Base-by-base conservation (phyloP, 1,140 invertebrate genomes). In the Trichoplusia ni region DNA sequence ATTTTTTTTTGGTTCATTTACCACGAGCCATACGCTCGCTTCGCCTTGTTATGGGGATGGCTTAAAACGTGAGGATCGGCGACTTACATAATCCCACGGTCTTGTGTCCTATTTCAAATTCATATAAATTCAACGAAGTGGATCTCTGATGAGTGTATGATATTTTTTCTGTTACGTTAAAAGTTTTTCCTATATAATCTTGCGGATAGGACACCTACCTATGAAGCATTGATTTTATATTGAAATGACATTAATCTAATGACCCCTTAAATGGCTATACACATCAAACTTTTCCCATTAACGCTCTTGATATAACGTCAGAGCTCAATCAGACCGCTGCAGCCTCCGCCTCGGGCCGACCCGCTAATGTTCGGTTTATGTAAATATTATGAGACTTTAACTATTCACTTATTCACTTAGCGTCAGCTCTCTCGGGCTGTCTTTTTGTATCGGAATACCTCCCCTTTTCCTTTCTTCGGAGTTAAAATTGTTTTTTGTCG, bases 351-450 rank as follows among this genome's bases (percentile, higher is more conserved):
- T 79, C 78, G 40, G 4, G 40, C 73, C 82, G 71, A 18, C 23
- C 54, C 66, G 67, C 77, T 86, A 87, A 89, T 87, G 84, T 83
- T 80, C 82, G 75, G 78, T 87, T 87, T 87, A 89, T 87, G 86
- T 85, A 80, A 89, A 89, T 87, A 85, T 85, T 83, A 87, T 78
- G 86, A 89, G 84, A 85, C 81, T 87, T 89, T 89, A 89, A 89
- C 84, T 87, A 89, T 89, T 89, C 83, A 89, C 83, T 89, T 89
- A 89, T 87, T 86, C 84, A 86, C 84, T 89, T 86, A 86, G 71
- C 82, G 79, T 84, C 77, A 85, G 82, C 69, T 82, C 74, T 84
- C 76, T 77, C 69, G 69, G 73, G 67, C 78, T 82, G 78, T 83
- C 82, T 86, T 82, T 82, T 86, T 86, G 83, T 86, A 85, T 87